Evolutionary conservation across 2,888 invertebrate genomes (phyloP).

Genomic region (Euplexia lucipara): DNA sequence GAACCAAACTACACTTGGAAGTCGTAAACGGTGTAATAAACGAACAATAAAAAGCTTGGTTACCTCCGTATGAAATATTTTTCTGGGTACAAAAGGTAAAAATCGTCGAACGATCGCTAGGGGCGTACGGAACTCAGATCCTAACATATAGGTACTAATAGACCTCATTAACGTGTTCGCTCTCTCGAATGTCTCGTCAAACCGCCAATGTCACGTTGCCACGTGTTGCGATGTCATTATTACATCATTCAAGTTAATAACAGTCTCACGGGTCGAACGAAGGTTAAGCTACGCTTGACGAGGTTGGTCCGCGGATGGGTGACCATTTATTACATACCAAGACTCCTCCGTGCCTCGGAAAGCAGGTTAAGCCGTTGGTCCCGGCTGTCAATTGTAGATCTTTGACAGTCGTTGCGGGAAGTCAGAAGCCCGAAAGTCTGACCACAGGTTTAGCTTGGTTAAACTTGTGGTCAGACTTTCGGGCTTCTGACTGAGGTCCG

Average conservation of each 20-base stretch:
- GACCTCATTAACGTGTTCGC: slow-evolving; percentile 22
- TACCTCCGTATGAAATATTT: slow-evolving; percentile 13
- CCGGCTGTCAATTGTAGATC: too few relatives aligned
- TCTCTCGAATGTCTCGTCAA: slow-evolving; percentile 18
- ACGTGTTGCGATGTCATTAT: slow-evolving; percentile 7
- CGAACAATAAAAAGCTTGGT: slow-evolving; percentile 29
- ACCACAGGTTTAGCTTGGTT: too few relatives aligned
- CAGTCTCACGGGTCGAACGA: too few relatives aligned
- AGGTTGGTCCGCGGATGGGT: too few relatives aligned
- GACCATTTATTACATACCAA: too few relatives aligned
- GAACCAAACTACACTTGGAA: slow-evolving; percentile 40
- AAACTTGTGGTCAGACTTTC: too few relatives aligned
- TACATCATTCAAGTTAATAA: slow-evolving; percentile 1
- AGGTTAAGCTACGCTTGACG: too few relatives aligned
- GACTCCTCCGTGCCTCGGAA: too few relatives aligned
- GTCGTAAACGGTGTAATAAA: slow-evolving; percentile 38
- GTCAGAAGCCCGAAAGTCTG: too few relatives aligned
- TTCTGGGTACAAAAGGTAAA: slow-evolving; percentile 5
- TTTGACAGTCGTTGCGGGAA: too few relatives aligned
- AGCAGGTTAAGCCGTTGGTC: too few relatives aligned
- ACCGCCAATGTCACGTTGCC: slow-evolving; percentile 9
- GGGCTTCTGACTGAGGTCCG: too few relatives aligned
- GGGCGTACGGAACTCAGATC: neutral
- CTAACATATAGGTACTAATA: neutral
- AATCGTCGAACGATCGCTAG: slow-evolving; percentile 11